Base-by-base conservation (phyloP, 2,797 vertebrate species). In the Taeniopygia guttata region DNA sequence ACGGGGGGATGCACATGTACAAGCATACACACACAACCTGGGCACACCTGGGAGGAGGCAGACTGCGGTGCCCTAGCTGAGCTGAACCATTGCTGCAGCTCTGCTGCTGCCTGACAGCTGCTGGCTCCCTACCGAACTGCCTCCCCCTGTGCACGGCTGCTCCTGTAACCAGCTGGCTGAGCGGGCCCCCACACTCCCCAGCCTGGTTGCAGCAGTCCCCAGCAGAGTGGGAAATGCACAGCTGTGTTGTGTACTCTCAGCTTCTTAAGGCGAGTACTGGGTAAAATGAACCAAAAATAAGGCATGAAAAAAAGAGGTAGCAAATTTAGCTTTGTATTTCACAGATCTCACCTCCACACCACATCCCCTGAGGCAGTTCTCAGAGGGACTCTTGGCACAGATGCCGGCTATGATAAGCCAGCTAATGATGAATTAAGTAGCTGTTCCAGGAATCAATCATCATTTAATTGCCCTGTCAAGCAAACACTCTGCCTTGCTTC, bases 381-480 rank as follows among this genome's bases (percentile, higher is more conserved):
- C 78, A 43, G 62, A 90, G 77, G 63, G 93, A 95, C 81, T 64
- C 72, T 86, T 9, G 8, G 84, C 87, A 62, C 92, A 88, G 95
- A 93, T 76, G 87, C 67, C 3, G 1, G 68, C 56, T 94, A 15
- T 60, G 89, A 93, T 96, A 96, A 94, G 60, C 74, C 83, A 58
- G 73, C 68, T 96, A 96, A 96, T 90, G 87, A 93, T 48, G 68
- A 96, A 95, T 94, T 95, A 97, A 95, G 83, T 75, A 92, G 87
- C 84, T 93, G 93, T 91, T 93, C 92, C 91, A 89, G 66, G 80
- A 95, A 94, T 96, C 94, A 94, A 94, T 96, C 93, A 95, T 82
- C 54, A 51, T 72, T 87, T 95, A 95, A 95, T 96, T 91, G 89
- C 72, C n/a, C 55, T 94, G 94, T 93, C 96, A 84, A 63, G 81